A percentile compares a stretch with the other conserved stretches of the same genome.
These are phyloP conservation scores for Ictalurus punctatus DNA, from an alignment of 2,113 vertebrate species.

Conservation along the genomic window DNA sequence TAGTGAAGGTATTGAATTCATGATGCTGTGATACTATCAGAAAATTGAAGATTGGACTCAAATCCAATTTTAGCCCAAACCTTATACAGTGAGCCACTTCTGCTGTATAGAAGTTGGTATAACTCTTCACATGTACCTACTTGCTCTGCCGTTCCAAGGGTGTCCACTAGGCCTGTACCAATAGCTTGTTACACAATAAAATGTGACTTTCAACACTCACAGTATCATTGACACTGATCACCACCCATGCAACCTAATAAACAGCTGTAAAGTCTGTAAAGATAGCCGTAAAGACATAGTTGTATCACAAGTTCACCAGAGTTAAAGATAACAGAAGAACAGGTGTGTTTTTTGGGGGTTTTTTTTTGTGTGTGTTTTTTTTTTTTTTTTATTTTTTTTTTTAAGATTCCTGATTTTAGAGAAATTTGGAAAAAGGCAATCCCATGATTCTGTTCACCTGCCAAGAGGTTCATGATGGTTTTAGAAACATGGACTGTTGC, in stretches of 20 bases:
- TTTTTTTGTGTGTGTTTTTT: neutral
- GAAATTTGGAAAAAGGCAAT: neutral
- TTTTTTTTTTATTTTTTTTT: neutral
- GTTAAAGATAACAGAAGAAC: neutral
- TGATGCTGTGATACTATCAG: neutral
- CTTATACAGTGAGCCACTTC: neutral
- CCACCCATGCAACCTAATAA: neutral
- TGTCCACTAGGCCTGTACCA: neutral
- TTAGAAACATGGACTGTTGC: neutral
- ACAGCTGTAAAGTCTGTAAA: neutral
- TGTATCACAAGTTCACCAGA: neutral
- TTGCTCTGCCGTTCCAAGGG: neutral
- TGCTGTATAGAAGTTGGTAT: neutral
- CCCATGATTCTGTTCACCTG: neutral
- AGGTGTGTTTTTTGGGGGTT: neutral
- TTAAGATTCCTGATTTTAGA: neutral
- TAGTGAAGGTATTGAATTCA: neutral
- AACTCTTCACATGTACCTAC: slow-evolving; percentile 1
- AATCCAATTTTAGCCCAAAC: neutral
- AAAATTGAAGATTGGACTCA: neutral
- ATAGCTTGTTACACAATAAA: neutral
- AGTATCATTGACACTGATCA: neutral
- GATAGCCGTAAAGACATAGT: neutral
- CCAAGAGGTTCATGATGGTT: neutral
- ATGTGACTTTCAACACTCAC: neutral